These are phyloP conservation scores for Podarcis siculus DNA, from an alignment of 2,797 vertebrate genomes.

Conservation along the genomic window DNA sequence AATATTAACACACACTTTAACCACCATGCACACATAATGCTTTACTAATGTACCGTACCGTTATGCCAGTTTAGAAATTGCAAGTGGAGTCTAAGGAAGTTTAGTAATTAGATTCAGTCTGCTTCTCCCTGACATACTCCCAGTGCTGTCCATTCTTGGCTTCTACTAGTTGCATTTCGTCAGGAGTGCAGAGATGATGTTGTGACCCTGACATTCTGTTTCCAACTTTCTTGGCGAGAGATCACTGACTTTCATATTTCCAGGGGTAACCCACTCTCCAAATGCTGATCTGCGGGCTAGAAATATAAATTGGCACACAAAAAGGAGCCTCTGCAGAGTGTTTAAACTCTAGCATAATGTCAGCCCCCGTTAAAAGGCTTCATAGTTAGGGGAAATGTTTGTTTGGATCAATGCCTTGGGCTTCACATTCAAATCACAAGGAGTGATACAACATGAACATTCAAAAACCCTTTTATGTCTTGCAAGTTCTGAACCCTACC, in stretches of 20 bases:
- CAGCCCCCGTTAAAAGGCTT: not conserved
- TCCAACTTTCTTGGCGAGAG: not conserved
- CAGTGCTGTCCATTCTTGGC: no score
- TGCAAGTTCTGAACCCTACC: not conserved
- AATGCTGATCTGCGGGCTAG: not conserved
- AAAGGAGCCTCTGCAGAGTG: not conserved
- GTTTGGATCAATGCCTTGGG: not conserved
- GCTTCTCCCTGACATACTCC: no score
- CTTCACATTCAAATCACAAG: not conserved
- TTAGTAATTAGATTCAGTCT: no score
- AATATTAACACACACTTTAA: not conserved
- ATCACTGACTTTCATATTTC: not conserved
- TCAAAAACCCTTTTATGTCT: not conserved
- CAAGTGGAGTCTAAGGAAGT: no score
- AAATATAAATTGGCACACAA: not conserved
- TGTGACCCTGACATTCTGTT: not conserved
- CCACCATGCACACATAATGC: not conserved
- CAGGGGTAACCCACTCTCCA: not conserved
- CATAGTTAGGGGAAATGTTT: not conserved
- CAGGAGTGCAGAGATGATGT: no score
- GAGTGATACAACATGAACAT: not conserved
- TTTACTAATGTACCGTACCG: not conserved
- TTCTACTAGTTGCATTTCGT: no score
- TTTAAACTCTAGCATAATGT: not conserved
- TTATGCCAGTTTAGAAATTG: no score